Base-by-base conservation (phyloP, 2,113 vertebrate genomes). In the Ploceus nigricollis region DNA sequence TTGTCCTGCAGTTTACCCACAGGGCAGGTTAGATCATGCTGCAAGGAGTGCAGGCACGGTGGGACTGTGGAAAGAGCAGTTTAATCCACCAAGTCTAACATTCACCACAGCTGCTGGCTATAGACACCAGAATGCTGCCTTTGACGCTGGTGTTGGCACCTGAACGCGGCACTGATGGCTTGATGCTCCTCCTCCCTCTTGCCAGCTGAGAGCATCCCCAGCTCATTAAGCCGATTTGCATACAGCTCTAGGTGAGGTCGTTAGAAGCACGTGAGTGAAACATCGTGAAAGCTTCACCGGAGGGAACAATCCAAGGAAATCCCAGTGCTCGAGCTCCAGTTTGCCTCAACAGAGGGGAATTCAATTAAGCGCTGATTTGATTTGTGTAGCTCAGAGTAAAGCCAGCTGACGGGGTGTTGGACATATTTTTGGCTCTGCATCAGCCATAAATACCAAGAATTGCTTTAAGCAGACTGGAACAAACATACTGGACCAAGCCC, bases 251-350 rank as follows among this genome's bases (percentile, higher is more conserved):
- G 27, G 66, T 75, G 75, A 75, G 94, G n/a, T 66, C 77, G 37
- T 53, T 73, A 86, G 57, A 56, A 90, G 76, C 5, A 5, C 18
- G 37, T 8, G 50, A 92, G 44, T 1, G 11, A 70, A 88, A 66
- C 68, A 92, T 70, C 75, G 71, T 70, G 64, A 75, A 88, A 83
- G 39, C 66, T 88, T 88, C 76, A 51, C 47, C 1, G 0, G 71
- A 60, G 79, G 94, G 93, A 94, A 94, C 94, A 94, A 95, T 93
- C 81, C 70, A 90, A 96, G 94, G 94, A 97, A 96, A 94, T 95
- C 87, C 85, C 96, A 82, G 54, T 24, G 90, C 85, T 85, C 0
- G 0, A 88, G 85, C 48, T 90, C 54, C 71, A 64, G 76, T 83
- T 90, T 77, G 60, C 35, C 69, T 94, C 82, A 71, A 45, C 88